These are phyloP conservation scores for Ibidorhyncha struthersii DNA, from an alignment of 2,113 vertebrate species.

Conservation along the genomic window DNA sequence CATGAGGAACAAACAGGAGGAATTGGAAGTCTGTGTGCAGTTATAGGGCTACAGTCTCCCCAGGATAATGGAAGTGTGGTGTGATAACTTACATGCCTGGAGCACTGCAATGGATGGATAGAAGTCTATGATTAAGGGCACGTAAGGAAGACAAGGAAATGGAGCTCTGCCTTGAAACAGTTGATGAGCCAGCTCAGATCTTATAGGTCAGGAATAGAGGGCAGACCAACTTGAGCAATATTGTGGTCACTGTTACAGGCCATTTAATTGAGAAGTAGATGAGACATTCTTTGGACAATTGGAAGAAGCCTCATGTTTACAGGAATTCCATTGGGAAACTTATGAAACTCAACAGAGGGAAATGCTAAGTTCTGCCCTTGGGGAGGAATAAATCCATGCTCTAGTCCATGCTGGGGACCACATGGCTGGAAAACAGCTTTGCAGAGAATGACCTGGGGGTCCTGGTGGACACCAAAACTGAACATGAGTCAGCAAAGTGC, in stretches of 20 bases:
- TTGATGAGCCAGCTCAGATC: not conserved
- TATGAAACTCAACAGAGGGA: not conserved
- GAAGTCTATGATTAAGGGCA: not conserved
- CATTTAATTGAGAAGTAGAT: not conserved
- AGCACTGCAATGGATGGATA: not conserved
- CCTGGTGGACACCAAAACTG: not conserved
- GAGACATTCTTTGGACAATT: not conserved
- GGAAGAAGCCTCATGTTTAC: not conserved
- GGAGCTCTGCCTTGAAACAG: not conserved
- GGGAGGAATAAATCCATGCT: not conserved
- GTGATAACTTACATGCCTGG: not conserved
- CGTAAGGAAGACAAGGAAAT: not conserved
- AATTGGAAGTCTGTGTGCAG: not conserved
- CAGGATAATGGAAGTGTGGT: no score
- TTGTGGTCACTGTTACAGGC: not conserved
- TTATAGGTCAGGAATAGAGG: not conserved
- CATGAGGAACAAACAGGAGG: not conserved
- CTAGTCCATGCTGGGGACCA: not conserved
- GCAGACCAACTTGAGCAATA: not conserved
- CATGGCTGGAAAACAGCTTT: not conserved
- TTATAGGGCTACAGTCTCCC: not conserved
- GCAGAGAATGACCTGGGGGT: not conserved
- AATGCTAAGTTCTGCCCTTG: not conserved
- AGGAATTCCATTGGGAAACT: not conserved
- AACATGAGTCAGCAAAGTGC: not conserved